These are phyloP conservation scores for Noctua comes DNA, from an alignment of 2,888 invertebrate species.

Conservation along the genomic window DNA sequence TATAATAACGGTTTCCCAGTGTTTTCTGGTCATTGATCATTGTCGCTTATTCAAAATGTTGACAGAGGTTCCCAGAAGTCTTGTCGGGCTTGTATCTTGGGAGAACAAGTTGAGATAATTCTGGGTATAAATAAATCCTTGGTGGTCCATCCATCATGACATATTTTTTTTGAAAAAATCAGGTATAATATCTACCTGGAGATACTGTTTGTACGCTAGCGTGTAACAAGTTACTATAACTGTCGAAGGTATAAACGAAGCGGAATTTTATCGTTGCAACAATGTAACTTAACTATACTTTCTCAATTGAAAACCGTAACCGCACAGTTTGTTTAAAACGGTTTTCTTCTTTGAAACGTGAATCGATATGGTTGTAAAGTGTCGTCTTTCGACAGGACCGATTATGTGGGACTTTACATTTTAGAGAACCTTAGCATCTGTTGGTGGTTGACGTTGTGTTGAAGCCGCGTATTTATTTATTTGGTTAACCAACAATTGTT, in stretches of 20 bases:
- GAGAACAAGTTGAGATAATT: conserved; percentile 2
- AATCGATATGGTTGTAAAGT: not conserved
- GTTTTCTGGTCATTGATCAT: conserved; percentile 24
- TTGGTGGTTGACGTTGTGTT: not conserved
- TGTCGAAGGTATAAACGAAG: conserved; percentile 14
- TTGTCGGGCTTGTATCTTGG: not conserved
- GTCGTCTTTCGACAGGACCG: not conserved
- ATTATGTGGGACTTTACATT: not conserved
- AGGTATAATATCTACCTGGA: not conserved
- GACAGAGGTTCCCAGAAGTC: conserved; percentile 14
- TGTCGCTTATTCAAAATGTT: conserved; percentile 1
- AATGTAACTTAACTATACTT: conserved; percentile 23
- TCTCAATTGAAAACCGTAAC: conserved; percentile 43
- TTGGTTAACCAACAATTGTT: too few relatives aligned
- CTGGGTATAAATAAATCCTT: conserved; percentile 7
- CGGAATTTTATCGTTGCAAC: conserved; percentile 36
- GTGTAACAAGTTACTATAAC: conserved; percentile 16
- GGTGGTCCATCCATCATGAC: conserved; percentile 12
- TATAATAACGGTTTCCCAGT: not conserved
- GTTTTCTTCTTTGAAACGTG: conserved; percentile 9
- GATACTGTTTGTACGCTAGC: not conserved
- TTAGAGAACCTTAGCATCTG: not conserved
- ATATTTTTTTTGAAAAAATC: not conserved
- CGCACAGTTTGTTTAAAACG: conserved; percentile 10
- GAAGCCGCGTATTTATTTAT: too few relatives aligned